phyloP scores from a whole-genome alignment of 2,113 vertebrate genomes.

The Syngnathoides biaculeatus region DNA sequence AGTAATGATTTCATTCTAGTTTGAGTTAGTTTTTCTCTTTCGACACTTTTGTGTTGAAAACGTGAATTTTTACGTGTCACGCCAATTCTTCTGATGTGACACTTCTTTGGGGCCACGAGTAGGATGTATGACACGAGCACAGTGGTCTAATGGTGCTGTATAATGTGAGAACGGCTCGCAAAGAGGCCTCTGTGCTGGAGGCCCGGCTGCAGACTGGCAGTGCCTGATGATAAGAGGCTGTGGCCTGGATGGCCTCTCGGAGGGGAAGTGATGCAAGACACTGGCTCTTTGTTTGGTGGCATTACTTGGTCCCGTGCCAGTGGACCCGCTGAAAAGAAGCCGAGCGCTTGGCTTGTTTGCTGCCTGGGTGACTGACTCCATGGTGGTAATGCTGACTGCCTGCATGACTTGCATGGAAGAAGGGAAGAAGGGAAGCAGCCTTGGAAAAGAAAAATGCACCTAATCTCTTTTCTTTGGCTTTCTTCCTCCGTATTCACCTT shows the following conservation, averaged over 20 bases:
- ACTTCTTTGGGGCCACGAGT: neutral
- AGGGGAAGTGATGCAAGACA: constrained; percentile 77
- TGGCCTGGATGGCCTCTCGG: constrained; percentile 56
- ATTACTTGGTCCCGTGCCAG: constrained; percentile 72
- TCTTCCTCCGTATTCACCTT: constrained; percentile 24
- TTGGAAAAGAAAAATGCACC: constrained; percentile 33
- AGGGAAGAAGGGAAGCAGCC: neutral
- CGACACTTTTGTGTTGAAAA: neutral
- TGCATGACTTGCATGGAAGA: constrained; percentile 7
- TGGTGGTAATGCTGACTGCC: constrained; percentile 40
- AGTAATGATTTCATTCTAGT: neutral
- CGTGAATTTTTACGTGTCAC: neutral
- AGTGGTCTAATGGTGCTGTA: constrained; percentile 35
- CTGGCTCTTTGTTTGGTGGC: constrained; percentile 75
- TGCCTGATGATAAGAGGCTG: constrained; percentile 73
- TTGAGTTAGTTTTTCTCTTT: neutral
- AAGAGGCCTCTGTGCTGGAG: constrained; percentile 42
- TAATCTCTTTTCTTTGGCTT: constrained; percentile 55
- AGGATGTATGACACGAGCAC: constrained; percentile 15
- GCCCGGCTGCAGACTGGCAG: constrained; percentile 58
- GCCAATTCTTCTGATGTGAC: neutral
- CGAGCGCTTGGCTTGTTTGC: constrained; percentile 64
- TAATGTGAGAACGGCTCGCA: constrained; percentile 38
- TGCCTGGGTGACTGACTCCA: constrained; percentile 60
- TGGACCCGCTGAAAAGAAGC: constrained; percentile 65